These are phyloP conservation scores for Oasisia sp. DNA, from an alignment of 2,888 invertebrate species.

Conservation along the genomic window DNA sequence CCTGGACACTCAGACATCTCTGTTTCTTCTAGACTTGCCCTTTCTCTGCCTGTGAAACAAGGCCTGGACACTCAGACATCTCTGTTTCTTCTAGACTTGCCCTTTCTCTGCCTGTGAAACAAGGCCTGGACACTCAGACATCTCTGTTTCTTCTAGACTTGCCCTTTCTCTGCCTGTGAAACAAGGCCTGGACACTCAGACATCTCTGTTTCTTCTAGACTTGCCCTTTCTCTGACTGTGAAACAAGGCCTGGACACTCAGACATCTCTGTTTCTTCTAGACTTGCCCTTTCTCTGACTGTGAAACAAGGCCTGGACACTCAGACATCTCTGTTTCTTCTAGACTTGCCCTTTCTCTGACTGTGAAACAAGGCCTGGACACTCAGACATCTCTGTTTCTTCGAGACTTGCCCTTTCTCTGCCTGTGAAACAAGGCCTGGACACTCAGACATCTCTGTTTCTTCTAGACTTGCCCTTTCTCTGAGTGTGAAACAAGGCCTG, in stretches of 20 bases:
- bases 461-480: not conserved
- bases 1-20: not conserved
- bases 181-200: not conserved
- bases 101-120: not conserved
- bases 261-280: not conserved
- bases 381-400: not conserved
- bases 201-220: not conserved
- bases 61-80: not conserved
- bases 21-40: not conserved
- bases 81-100: not conserved
- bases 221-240: not conserved
- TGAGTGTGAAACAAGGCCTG: not conserved
- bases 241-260: not conserved
- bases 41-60: not conserved
- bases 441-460: not conserved
- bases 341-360: not conserved
- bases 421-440: not conserved
- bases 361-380: not conserved
- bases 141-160: not conserved
- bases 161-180: not conserved
- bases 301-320: not conserved
- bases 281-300: not conserved
- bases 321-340: not conserved
- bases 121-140: not conserved
- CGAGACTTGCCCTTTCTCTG: not conserved